Conservation (phyloP, 2,888 invertebrate genomes). For the Cenopis cana region DNA sequence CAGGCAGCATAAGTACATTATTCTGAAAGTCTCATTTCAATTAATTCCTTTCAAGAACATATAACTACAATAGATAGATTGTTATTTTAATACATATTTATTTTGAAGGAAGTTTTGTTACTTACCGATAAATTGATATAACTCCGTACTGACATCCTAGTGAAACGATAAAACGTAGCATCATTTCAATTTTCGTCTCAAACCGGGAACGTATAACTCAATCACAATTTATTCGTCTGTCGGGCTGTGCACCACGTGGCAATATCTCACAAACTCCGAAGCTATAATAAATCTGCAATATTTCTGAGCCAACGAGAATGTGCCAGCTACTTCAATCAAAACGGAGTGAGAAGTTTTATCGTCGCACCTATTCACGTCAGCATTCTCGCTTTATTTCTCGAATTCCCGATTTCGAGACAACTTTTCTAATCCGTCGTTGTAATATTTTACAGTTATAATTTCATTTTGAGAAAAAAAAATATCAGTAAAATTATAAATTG, state of each 20-base stretch:
- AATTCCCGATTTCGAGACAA: constrained; percentile 6
- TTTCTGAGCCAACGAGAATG: constrained; percentile 48
- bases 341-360: constrained; percentile 48
- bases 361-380: constrained; percentile 50
- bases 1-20: not conserved
- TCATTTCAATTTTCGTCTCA: constrained; percentile 48
- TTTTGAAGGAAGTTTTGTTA: too few species aligned
- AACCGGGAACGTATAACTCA: constrained; percentile 50
- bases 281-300: constrained; percentile 55
- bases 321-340: constrained; percentile 46
- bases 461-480: not conserved
- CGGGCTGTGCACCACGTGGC: constrained; percentile 51
- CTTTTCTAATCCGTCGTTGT: not conserved
- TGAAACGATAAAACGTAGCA: constrained; percentile 23
- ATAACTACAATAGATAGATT: not conserved
- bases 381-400: constrained; percentile 19
- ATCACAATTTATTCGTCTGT: constrained; percentile 52
- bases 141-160: constrained; percentile 2
- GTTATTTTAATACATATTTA: not conserved
- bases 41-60: not conserved
- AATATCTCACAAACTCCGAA: constrained; percentile 56
- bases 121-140: not conserved
- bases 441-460: not conserved
- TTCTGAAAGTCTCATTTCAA: not conserved
- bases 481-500: too few species aligned